These are phyloP conservation scores for Teleogryllus oceanicus DNA, from an alignment of 2,888 invertebrate genomes.

Conservation along the genomic window DNA sequence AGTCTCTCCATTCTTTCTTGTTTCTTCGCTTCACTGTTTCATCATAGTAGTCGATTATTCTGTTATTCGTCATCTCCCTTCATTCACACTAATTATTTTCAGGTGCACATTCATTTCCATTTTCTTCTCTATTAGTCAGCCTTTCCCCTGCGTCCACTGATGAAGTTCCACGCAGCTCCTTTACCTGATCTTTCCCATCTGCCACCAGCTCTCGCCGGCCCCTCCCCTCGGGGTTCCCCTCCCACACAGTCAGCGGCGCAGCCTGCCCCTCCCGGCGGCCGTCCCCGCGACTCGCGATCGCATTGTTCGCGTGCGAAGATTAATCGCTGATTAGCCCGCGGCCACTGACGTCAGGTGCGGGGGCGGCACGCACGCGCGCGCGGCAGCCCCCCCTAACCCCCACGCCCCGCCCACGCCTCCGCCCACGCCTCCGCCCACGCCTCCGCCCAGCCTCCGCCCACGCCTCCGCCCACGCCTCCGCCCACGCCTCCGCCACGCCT, in stretches of 20 bases:
- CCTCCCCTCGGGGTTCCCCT: neutral
- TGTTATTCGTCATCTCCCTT: too few species aligned
- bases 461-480: too few species aligned
- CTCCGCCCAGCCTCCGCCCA: neutral
- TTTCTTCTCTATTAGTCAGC: too few species aligned
- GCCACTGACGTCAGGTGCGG: neutral
- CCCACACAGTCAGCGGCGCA: neutral
- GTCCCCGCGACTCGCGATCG: neutral
- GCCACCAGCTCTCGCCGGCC: neutral
- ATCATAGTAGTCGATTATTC: too few species aligned
- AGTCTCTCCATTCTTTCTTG: too few species aligned
- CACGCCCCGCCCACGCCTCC: neutral
- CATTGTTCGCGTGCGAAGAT: neutral
- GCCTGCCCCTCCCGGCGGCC: too few species aligned
- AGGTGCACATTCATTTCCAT: too few species aligned
- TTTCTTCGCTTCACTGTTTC: too few species aligned
- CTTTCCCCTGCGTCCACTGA: too few species aligned
- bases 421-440: neutral
- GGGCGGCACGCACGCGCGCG: neutral
- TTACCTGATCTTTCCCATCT: neutral
- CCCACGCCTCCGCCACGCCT: too few species aligned
- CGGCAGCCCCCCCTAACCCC: neutral
- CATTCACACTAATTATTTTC: too few species aligned
- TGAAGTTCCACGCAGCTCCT: neutral
- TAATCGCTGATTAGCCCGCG: neutral